Base-by-base conservation (phyloP, 92 coral and sea anemone genomes). In the Actinernus sp. region DNA sequence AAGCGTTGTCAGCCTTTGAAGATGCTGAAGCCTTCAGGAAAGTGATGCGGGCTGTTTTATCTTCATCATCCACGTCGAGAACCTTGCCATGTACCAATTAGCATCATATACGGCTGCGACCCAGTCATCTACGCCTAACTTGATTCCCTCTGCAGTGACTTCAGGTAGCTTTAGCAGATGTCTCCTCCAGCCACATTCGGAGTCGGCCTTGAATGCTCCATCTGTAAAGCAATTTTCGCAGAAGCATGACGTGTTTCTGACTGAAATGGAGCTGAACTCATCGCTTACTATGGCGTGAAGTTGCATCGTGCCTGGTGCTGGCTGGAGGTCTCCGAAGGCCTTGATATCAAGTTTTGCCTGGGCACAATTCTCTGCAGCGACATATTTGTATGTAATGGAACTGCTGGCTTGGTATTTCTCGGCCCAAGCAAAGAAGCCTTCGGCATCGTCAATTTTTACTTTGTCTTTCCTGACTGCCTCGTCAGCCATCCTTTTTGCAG, bases 371-470 rank as follows among this genome's bases (percentile, higher is more conserved):
- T 60, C 71, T 58, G 68, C 47, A 3, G 79, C 20, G 47, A 45
- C 50, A 49, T 68, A 78, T 51, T 26, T 33, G 55, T 50, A 69
- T 23, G 62, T 0, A 23, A 78, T 47, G 21, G 71, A 32, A 59
- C 78, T 68, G 11, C 48, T 8, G 19, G 65, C 31, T 49, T 28
- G 43, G 14, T 58, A 74, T 10, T 60, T 31, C 34, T 47, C 43
- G 1, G 87, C 55, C 87, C 81, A 72, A 11, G 53, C 34, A 26
- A 52, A 64, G 24, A 81, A 81, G 68, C 58, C 87, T 26, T 31
- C 13, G 14, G 75, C 81, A 63, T 59, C 61, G 12, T 71, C 71
- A 32, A 81, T 62, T 13, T 36, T 49, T 17, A 50, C 55, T 39
- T 81, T 81, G 48, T 57, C 70, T 22, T 70, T 32, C 3, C 54